Evolutionary conservation across 2,113 vertebrate species (phyloP).

Genomic region (Scortum barcoo): DNA sequence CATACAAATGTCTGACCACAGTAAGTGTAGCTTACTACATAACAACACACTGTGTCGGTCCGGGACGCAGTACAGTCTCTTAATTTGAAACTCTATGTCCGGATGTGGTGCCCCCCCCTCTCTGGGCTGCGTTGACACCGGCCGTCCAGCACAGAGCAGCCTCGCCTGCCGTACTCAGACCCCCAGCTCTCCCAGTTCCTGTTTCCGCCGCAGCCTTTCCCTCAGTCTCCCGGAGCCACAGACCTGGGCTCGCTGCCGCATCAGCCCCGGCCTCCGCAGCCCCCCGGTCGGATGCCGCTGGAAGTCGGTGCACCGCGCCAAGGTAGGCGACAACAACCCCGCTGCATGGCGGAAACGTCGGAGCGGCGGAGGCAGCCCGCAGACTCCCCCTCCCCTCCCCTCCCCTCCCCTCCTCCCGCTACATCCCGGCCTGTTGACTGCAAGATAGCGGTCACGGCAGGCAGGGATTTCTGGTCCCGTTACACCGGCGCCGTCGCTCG

Average conservation of each 20-base stretch:
- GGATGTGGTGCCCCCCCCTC: constrained; percentile 37
- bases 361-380: constrained; percentile 1
- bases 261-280: constrained; percentile 55
- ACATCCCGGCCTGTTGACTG: constrained; percentile 84
- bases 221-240: constrained; percentile 58
- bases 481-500: constrained; percentile 14
- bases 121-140: constrained; percentile 59
- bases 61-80: not conserved
- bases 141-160: constrained; percentile 73
- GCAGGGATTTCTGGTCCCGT: constrained; percentile 39
- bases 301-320: constrained; percentile 49
- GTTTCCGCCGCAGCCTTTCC: constrained; percentile 77
- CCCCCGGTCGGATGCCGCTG: constrained; percentile 68
- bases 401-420: too few species aligned
- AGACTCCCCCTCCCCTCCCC: too few species aligned
- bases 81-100: constrained; percentile 59
- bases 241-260: constrained; percentile 40
- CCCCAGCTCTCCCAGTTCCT: constrained; percentile 72
- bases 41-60: not conserved
- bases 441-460: constrained; percentile 71
- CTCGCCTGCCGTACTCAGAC: constrained; percentile 59
- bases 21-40: not conserved
- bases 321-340: constrained; percentile 66
- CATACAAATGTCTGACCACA: not conserved
- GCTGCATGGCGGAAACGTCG: constrained; percentile 48